Percentiles rank a stretch among this genome's conserved stretches.
Evolutionary conservation across 2,888 invertebrate genomes (phyloP).

Genomic region (Herminia tarsipennalis): DNA sequence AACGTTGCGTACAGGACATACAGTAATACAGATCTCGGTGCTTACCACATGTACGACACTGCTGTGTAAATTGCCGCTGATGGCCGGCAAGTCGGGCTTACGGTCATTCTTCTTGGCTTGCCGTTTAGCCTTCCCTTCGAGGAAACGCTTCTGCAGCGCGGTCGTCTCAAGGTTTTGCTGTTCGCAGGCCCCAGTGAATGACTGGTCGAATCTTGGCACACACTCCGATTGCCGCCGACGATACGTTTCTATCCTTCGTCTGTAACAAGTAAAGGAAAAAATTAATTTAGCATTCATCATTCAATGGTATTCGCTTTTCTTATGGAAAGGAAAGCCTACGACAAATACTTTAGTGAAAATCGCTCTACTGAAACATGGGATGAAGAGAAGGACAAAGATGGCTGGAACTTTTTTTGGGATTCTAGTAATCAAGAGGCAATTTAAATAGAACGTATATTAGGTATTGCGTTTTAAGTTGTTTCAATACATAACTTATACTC

Average conservation of each 20-base stretch:
- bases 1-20: not conserved
- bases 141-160: conserved; percentile 94
- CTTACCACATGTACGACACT: conserved; percentile 89
- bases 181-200: conserved; percentile 94
- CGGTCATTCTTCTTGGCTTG: conserved; percentile 92
- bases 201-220: conserved; percentile 94
- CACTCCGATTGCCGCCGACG: conserved; percentile 94
- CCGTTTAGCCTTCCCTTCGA: conserved; percentile 96
- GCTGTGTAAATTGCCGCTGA: conserved; percentile 87
- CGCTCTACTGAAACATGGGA: too few relatives aligned
- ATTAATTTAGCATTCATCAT: too few relatives aligned
- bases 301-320: too few relatives aligned
- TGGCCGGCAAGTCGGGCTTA: conserved; percentile 78
- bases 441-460: too few relatives aligned
- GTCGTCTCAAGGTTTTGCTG: conserved; percentile 96
- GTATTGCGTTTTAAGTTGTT: too few relatives aligned
- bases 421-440: too few relatives aligned
- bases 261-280: conserved; percentile 61
- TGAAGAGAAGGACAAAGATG: too few relatives aligned
- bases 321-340: too few relatives aligned
- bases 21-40: not conserved
- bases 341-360: too few relatives aligned
- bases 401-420: too few relatives aligned
- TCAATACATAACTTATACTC: too few relatives aligned
- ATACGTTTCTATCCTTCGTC: conserved; percentile 94